phyloP scores from a whole-genome alignment of 2,797 vertebrate species.

The Thaleichthys pacificus region DNA sequence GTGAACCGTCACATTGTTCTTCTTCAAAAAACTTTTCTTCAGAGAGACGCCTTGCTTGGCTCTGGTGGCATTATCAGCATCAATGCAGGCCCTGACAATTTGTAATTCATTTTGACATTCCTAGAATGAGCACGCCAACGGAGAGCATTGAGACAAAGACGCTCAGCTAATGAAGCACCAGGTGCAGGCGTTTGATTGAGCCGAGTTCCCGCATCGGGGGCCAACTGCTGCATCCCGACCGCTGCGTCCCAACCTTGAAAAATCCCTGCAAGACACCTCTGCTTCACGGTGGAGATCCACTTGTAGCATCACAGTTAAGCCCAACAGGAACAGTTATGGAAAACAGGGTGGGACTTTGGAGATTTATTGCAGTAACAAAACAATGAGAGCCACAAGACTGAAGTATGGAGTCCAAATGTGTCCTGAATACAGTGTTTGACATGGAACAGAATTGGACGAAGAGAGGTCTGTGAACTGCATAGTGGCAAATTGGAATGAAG shows the following conservation, averaged over 20 bases:
- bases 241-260: constrained; percentile 34
- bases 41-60: constrained; percentile 3
- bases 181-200: constrained; percentile 58
- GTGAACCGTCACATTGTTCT: constrained; percentile 33
- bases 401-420: constrained; percentile 20
- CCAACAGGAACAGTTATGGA: background rate
- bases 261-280: constrained; percentile 34
- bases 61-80: constrained; percentile 46
- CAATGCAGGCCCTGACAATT: constrained; percentile 37
- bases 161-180: constrained; percentile 51
- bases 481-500: constrained; percentile 7
- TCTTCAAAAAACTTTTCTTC: constrained; percentile 44
- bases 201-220: constrained; percentile 12
- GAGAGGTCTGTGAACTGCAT: constrained; percentile 16
- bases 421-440: constrained; percentile 1
- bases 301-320: background rate
- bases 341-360: constrained; percentile 31
- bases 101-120: constrained; percentile 48
- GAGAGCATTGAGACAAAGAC: constrained; percentile 41
- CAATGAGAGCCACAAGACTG: constrained; percentile 9
- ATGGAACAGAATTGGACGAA: constrained; percentile 16
- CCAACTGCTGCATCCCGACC: constrained; percentile 23
- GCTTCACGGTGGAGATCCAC: constrained; percentile 26
- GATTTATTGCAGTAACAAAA: constrained; percentile 38
- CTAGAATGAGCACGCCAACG: constrained; percentile 24